A percentile compares a stretch with the other conserved stretches of the same genome.
Conservation (phyloP, 2,113 vertebrate genomes). For the Microtus pennsylvanicus region DNA sequence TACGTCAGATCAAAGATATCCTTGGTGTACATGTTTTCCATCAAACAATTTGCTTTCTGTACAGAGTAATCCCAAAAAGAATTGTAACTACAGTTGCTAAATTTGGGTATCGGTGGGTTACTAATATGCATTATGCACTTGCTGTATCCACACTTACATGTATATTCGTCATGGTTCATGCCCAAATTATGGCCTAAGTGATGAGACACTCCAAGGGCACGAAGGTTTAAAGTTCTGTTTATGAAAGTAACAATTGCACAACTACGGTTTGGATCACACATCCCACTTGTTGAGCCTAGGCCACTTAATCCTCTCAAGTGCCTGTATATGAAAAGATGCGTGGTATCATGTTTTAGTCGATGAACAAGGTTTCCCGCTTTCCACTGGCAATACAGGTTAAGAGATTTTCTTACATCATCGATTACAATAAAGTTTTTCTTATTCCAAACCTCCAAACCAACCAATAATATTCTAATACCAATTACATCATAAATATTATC, state of each 20-base stretch:
- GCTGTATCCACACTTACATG: conserved; percentile 71
- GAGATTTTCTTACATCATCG: not conserved
- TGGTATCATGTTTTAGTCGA: conserved; percentile 65
- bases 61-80: conserved; percentile 30
- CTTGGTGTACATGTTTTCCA: not conserved
- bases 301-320: conserved; percentile 74
- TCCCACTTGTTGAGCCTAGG: not conserved
- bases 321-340: conserved; percentile 76
- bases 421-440: conserved; percentile 55
- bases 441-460: conserved; percentile 85
- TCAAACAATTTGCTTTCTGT: not conserved
- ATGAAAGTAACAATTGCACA: conserved; percentile 70
- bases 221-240: not conserved
- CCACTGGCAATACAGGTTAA: conserved; percentile 14
- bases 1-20: conserved; percentile 44
- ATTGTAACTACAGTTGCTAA: conserved; percentile 86
- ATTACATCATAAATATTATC: conserved; percentile 31
- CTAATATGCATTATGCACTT: conserved; percentile 71
- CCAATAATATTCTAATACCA: conserved; percentile 6
- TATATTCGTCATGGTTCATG: not conserved
- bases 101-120: conserved; percentile 9
- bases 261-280: conserved; percentile 18
- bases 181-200: conserved; percentile 85
- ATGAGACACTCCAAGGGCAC: conserved; percentile 71
- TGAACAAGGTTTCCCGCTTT: not conserved